Evolutionary conservation across 2,888 invertebrate genomes (phyloP), one percentile per base, ranked within the genome.

Genomic region (Pristionchus exspectatus): DNA sequence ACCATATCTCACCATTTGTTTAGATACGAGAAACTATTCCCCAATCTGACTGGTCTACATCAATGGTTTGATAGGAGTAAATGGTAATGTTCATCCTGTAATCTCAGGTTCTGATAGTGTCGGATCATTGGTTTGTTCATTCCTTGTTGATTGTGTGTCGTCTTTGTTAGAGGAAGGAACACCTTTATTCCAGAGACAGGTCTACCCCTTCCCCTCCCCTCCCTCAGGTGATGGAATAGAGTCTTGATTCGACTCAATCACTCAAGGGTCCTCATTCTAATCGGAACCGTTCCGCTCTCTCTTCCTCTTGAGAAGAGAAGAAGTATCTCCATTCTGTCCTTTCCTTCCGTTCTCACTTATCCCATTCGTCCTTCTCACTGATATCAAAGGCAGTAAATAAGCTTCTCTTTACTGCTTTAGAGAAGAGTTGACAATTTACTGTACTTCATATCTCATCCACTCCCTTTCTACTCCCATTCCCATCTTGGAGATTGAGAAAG

Each of bases 391-490:
- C 74, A 74, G 74, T 74, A 74, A 74, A 33, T 38, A 74, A 74
- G 74, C 74, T 74, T 38, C 59, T 10, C 74, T 74, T 74, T 74
- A 74, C 74, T 74, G 74, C 74, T 74, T 21, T 38, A 27, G 72
- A 30, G n/a, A 24, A 27, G 74, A 33, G 33, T 74, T 38, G 33
- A 21, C 24, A 2, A 38, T 74, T 74, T 74, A 74, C 74, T 74
- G 74, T 74, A 74, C 74, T 74, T 38, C 38, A 74, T 74, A 74
- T 74, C 74, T 33, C 74, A 69, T 69, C 69, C 30, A 63, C 63
- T 63, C 21, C 63, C 69, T 27, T 69, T 69, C 5, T 5, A 27
- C 74, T 74, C 33, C 21, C 74, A 38, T 21, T 74, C 74, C 74
- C 4, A 74, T 16, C 21, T 30, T 27, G 14, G 72, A 72, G 72